Evolutionary conservation across 2,888 invertebrate species (phyloP), one percentile per base, ranked within the genome.

Genomic region (Oasisia sp.): DNA sequence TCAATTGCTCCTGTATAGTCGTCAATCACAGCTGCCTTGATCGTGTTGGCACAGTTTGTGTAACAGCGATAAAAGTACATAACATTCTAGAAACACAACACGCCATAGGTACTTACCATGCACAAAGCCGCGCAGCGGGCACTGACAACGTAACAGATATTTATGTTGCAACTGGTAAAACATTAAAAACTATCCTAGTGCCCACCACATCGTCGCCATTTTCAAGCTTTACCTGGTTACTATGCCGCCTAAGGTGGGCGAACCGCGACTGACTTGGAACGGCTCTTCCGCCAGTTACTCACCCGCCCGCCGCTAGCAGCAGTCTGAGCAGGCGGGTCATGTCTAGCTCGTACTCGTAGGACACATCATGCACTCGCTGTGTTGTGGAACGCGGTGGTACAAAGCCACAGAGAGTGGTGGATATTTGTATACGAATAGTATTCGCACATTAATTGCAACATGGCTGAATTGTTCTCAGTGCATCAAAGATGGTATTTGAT

Each of bases 161-260:
- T 74, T 74, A 74, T 27, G 74, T 27, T 74, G 74, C 74, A 7
- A n/a, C 74, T 74, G 74, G 74, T 74, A 74, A 74, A 74, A 74
- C 74, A 74, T n/a, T 74, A 19, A 74, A 74, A 74, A 19, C 27
- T 27, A 74, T 74, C 74, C 2, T 74, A 74, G 74, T 74, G 74
- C 14, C 74, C 74, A 74, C 19, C 74, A 27, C 74, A 74, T n/a
- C 74, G 74, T 74, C 74, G 74, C 74, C 74, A 74, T 74, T n/a
- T 74, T 74, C 74, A 74, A 74, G 74, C 74, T 74, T 74, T 74
- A n/a, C 74, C 27, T 74, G 74, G 74, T 74, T 74, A 74, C 74
- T 74, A 74, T 74, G 74, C 74, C 74, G 74, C 74, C 74, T 19
- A 19, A 19, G 74, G 27, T 19, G 74, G 27, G 27, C 27, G 74